Evolutionary conservation across 2,113 vertebrate genomes (phyloP), one percentile per base, ranked within the genome.

Genomic region (Labeo rohita): DNA sequence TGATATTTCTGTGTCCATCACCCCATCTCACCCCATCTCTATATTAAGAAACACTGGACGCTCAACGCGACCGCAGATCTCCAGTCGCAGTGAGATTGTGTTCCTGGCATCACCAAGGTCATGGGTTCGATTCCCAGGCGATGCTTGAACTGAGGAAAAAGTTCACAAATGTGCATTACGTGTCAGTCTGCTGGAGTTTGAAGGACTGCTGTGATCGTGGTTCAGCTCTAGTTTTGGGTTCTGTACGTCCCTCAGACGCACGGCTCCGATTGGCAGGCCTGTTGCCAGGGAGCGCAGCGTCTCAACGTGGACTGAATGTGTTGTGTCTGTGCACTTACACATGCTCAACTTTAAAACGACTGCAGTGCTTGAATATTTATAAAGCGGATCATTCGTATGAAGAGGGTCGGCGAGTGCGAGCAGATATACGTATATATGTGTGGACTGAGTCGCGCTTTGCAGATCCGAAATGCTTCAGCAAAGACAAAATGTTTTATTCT

Each of bases 321-420:
- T 94, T 93, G 83, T 77, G 93, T 92, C 92, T 91, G 93, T 91
- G 92, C 90, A 91, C 92, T 94, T 92, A 95, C 91, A 93, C 93
- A 92, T 93, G 93, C 68, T 72, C 68, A 18, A 43, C 68, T 74
- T 49, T 23, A 92, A 93, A 94, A 93, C 91, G 90, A 93, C 94
- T 93, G 94, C 94, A 94, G 94, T 92, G 94, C 93, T 93, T 95
- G 95, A 95, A 95, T 95, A 95, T 95, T 94, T 94, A 95, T 95
- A 94, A 93, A 89, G 83, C 88, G 84, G 88, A 92, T 90, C 87
- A 89, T 92, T 94, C 91, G 90, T 93, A 92, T 94, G 89, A 56
- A 50, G 39, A 72, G 36, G n/a, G 34, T 79, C 63, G n/a, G 56
- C 3, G 89, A 90, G 91, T 92, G 89, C 87, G 89, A 93, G 92